phyloP scores from a whole-genome alignment of 2,797 vertebrate species.

The Pipistrellus pygmaeus region DNA sequence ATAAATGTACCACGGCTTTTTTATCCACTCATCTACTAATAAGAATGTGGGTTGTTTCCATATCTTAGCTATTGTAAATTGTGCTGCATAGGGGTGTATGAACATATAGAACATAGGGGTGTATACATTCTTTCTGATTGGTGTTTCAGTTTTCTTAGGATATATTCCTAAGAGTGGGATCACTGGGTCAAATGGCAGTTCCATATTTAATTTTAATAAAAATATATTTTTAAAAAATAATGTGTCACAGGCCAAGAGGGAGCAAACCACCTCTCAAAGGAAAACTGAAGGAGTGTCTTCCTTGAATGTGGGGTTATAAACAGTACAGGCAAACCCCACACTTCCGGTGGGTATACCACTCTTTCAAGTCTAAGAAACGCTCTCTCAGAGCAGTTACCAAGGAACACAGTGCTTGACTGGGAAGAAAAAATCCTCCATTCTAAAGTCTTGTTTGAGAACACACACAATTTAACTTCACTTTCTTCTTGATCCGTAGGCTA shows the following conservation, averaged over 20 bases:
- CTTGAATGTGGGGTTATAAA: conserved; percentile 56
- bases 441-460: conserved; percentile 55
- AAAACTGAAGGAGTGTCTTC: conserved; percentile 13
- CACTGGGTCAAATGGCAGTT: no score
- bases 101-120: no score
- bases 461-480: conserved; percentile 73
- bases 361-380: conserved; percentile 12
- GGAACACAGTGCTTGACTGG: not conserved
- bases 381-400: conserved; percentile 33
- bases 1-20: no score
- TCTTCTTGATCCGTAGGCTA: conserved; percentile 76
- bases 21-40: no score
- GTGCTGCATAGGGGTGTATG: no score
- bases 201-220: no score
- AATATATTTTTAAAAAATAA: not conserved
- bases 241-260: conserved; percentile 49
- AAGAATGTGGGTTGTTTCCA: no score
- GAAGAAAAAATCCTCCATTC: conserved; percentile 55
- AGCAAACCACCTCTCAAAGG: conserved; percentile 21
- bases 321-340: not conserved
- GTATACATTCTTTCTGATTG: no score
- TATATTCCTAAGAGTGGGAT: no score
- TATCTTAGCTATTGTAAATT: no score
- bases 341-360: not conserved
- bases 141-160: no score